Evolutionary conservation across 2,797 vertebrate genomes (phyloP), one percentile per base, ranked within the genome.

Genomic region (Protonibea diacanthus): DNA sequence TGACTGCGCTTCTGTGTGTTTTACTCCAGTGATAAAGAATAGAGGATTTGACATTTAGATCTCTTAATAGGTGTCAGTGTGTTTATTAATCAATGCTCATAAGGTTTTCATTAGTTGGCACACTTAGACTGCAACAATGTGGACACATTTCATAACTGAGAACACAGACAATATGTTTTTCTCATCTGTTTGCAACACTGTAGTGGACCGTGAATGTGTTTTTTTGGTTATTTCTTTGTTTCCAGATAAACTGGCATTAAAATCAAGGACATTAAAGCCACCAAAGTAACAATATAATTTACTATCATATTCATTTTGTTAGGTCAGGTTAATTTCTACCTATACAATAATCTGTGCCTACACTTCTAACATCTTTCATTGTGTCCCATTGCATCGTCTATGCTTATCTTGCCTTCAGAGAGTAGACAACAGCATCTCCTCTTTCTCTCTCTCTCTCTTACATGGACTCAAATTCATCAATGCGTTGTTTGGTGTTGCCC

Each of bases 391-490:
- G 71, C 27, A 51, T 74, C 52, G 45, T 62, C 58, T 64, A 15
- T 62, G 2, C 45, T 59, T 10, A 14, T 78, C 66, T 40, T 38
- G 42, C 18, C 10, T 21, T 52, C 27, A 17, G 29, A 33, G 33
- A 33, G 33, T 9, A 38, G 33, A 38, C 8, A 1, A 9, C 8
- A 38, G 33, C 33, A 38, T 38, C 33, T 38, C 27, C 33, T 29
- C 29, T 29, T 6, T 6, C 29, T 29, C 29, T 29, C 29, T 29
- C 8, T 44, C 25, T 15, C 65, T 66, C 92, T 97, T 95, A 99
- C 98, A 99, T 97, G 88, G 97, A 98, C 89, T 99, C 98, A 78
- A 99, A 99, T 82, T 99, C 98, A 48, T 99, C 98, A 0, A 99
- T 98, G 69, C 98, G 97, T 81, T 99, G 98, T 90, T 99, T 99